Conservation (phyloP, 2,797 vertebrate species). For the Synaphobranchus kaupii region DNA sequence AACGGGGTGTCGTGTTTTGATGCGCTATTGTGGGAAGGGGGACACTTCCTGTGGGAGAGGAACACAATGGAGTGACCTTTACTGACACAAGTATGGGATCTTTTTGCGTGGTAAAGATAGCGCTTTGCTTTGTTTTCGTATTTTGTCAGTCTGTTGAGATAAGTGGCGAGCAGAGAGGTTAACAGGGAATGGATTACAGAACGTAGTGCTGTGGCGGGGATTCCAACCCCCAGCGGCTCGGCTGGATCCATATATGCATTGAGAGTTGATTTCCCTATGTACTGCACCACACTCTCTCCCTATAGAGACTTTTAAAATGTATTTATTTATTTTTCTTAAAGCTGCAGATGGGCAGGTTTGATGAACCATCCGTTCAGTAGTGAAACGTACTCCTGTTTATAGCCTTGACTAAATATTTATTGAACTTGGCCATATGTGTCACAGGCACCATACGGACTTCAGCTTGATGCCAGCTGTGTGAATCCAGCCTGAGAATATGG, state of each 20-base stretch:
- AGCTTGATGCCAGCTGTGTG: not conserved
- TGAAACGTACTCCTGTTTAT: not conserved
- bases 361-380: not conserved
- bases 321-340: too few relatives aligned
- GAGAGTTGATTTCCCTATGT: not conserved
- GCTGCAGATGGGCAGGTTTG: not conserved
- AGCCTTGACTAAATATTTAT: not conserved
- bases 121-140: not conserved
- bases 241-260: not conserved
- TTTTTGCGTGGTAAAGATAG: not conserved
- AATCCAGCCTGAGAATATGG: not conserved
- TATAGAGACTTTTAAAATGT: not conserved
- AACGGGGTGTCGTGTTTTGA: not conserved
- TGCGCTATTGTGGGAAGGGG: not conserved
- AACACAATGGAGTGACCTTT: slow-evolving; percentile 7
- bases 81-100: not conserved
- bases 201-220: too few relatives aligned
- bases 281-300: not conserved
- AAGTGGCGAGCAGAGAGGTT: not conserved
- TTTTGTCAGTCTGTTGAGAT: not conserved
- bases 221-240: too few relatives aligned
- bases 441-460: not conserved
- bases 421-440: not conserved
- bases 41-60: not conserved
- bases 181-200: not conserved